Evolutionary conservation across 2,888 invertebrate genomes (phyloP).

Genomic region (Caenorhabditis sinica): DNA sequence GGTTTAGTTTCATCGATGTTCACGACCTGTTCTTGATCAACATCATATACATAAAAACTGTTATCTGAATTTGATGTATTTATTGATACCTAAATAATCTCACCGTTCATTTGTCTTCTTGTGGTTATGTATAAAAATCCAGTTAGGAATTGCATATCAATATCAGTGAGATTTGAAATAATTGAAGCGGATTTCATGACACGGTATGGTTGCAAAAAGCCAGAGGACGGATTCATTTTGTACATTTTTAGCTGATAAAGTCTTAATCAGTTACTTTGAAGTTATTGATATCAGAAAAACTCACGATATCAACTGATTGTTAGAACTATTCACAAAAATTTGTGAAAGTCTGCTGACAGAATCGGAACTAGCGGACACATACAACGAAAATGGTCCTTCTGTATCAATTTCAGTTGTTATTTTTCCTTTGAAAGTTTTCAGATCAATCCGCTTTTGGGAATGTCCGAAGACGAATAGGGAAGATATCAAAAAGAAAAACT

Average conservation of each 20-base stretch:
- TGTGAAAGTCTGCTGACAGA: slow-evolving; percentile 14
- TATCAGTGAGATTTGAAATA: slow-evolving; percentile 30
- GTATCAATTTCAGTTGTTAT: slow-evolving; percentile 6
- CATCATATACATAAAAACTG: slow-evolving; percentile 39
- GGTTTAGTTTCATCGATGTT: slow-evolving; percentile 14
- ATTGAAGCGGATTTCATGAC: slow-evolving; percentile 15
- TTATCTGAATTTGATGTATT: slow-evolving; percentile 26
- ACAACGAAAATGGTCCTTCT: slow-evolving; percentile 32
- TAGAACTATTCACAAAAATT: slow-evolving; percentile 5
- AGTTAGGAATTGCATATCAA: slow-evolving; percentile 26
- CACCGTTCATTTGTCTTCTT: slow-evolving; percentile 43
- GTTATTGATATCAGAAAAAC: neutral
- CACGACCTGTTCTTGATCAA: slow-evolving; percentile 24
- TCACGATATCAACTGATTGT: slow-evolving; percentile 22
- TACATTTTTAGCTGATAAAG: slow-evolving; percentile 44
- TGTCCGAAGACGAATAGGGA: neutral
- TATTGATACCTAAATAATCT: neutral
- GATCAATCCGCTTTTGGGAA: slow-evolving; percentile 16
- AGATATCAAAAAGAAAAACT: neutral
- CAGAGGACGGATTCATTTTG: slow-evolving; percentile 28
- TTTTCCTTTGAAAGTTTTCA: slow-evolving; percentile 22
- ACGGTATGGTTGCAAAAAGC: slow-evolving; percentile 41
- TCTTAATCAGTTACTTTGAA: slow-evolving; percentile 1
- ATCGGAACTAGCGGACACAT: slow-evolving; percentile 39
- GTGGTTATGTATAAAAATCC: slow-evolving; percentile 44